These are phyloP conservation scores for Ptychadena robeensis DNA, from an alignment of 2,797 vertebrate species.

Conservation along the genomic window DNA sequence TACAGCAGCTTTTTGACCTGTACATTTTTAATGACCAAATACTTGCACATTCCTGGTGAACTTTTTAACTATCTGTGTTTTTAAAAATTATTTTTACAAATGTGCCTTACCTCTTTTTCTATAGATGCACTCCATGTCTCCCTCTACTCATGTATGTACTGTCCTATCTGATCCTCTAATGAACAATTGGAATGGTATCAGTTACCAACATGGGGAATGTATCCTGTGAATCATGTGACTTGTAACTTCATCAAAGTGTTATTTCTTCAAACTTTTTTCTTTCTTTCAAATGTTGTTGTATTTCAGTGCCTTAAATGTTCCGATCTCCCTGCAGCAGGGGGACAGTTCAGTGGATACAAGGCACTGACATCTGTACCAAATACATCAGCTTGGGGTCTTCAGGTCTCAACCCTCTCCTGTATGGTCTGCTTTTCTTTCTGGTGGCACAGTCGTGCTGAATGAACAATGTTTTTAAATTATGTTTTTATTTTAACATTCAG, in stretches of 20 bases:
- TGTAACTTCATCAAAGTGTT: slow-evolving; percentile 1
- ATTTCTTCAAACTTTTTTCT: background rate
- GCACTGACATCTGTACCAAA: slow-evolving; percentile 51
- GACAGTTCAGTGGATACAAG: slow-evolving; percentile 33
- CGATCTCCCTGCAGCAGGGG: background rate
- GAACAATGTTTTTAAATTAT: slow-evolving; percentile 59
- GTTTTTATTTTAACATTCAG: slow-evolving; percentile 30
- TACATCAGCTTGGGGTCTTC: slow-evolving; percentile 36
- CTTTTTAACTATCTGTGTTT: slow-evolving; percentile 17
- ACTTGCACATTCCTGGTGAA: slow-evolving; percentile 51
- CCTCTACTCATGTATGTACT: background rate
- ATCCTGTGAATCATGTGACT: slow-evolving; percentile 14
- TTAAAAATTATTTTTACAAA: slow-evolving; percentile 29
- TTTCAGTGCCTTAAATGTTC: slow-evolving; percentile 51
- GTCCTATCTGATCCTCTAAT: background rate
- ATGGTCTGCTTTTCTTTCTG: slow-evolving; percentile 13
- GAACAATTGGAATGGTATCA: background rate
- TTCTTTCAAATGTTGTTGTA: no score
- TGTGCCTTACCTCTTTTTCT: slow-evolving; percentile 51
- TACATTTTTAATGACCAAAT: slow-evolving; percentile 46
- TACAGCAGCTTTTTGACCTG: background rate
- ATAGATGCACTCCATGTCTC: slow-evolving; percentile 7
- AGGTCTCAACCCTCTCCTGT: slow-evolving; percentile 36
- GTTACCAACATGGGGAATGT: slow-evolving; percentile 28
- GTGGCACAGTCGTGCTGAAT: slow-evolving; percentile 9